Percentiles rank a stretch among this genome's conserved stretches.
Evolutionary conservation across 2,113 vertebrate genomes (phyloP).

Genomic region (Ascaphus truei): DNA sequence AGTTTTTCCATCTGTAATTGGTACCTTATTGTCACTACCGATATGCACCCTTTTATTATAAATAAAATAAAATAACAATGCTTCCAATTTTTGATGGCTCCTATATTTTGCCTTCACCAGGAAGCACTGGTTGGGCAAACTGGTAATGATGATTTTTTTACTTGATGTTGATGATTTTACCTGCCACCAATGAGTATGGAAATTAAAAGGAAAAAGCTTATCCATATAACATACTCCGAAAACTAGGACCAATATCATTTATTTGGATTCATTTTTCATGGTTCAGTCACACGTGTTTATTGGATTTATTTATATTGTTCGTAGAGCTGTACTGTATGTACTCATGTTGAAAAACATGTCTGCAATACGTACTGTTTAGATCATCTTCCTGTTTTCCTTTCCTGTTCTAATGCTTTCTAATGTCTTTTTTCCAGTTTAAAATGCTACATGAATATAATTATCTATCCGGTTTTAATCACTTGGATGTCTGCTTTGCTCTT

Average conservation of each 20-base stretch:
- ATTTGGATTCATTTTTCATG: neutral
- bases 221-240: neutral
- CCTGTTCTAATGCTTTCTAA: constrained; percentile 12
- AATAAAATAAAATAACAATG: too few relatives aligned
- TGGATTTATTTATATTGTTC: constrained; percentile 11
- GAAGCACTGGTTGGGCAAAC: too few relatives aligned
- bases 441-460: constrained; percentile 36
- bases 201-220: neutral
- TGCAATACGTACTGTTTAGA: constrained; percentile 10
- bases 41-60: too few relatives aligned
- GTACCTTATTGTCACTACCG: too few relatives aligned
- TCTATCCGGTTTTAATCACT: constrained; percentile 57
- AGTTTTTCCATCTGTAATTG: too few relatives aligned
- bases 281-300: neutral
- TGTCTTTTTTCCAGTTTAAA: constrained; percentile 32
- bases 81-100: too few relatives aligned
- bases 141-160: too few relatives aligned
- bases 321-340: neutral
- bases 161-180: too few relatives aligned
- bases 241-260: neutral
- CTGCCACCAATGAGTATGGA: too few relatives aligned
- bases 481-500: constrained; percentile 62
- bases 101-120: too few relatives aligned
- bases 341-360: constrained; percentile 13
- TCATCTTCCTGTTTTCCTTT: constrained; percentile 8